Evolutionary conservation across 2,888 invertebrate genomes (phyloP), one percentile per base, ranked within the genome.

Genomic region (Hermaeophaga mercurialis): DNA sequence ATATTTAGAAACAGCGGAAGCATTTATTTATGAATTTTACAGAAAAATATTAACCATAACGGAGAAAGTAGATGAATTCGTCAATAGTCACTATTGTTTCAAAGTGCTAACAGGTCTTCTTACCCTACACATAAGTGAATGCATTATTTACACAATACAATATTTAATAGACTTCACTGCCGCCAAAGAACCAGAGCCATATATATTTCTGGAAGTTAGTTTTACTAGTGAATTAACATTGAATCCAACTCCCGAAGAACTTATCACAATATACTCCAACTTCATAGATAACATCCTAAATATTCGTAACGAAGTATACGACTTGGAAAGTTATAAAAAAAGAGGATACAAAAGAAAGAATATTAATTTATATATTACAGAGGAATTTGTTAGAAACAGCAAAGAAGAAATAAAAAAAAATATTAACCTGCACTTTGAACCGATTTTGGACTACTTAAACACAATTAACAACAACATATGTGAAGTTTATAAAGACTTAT

Each of bases 121-220:
- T 49, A 79, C 80, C 44, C 79, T 83, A 67, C 84, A 87, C 73
- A 81, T 90, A 66, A 84, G 87, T 68, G 83, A 84, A 67, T 68
- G 86, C 34, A 88, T 89, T 80, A 83, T 85, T 41, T 79, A 82
- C 55, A 89, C 88, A 9, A 82, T 90, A 44, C 78, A 84, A 45
- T 79, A 83, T 60, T 76, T 90, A n/a, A 81, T 85, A 56, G 77
- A 81, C 1, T 73, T 80, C 15, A 78, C 86, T 8, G 75, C 78
- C 56, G 76, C 81, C 63, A 75, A 80, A 1, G 76, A 80, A 5
- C 56, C 53, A 11, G 53, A 46, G 12, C 65, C 67, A 3, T 70
- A 66, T 50, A 53, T 70, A 43, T 81, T 81, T 50, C 69, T 90
- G 34, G 78, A 80, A 38, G 75, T 86, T 15, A 75, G 80, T 66